A percentile compares a stretch with the other conserved stretches of the same genome.
Conservation (phyloP, 2,888 invertebrate species). For the Netelia virgata region DNA sequence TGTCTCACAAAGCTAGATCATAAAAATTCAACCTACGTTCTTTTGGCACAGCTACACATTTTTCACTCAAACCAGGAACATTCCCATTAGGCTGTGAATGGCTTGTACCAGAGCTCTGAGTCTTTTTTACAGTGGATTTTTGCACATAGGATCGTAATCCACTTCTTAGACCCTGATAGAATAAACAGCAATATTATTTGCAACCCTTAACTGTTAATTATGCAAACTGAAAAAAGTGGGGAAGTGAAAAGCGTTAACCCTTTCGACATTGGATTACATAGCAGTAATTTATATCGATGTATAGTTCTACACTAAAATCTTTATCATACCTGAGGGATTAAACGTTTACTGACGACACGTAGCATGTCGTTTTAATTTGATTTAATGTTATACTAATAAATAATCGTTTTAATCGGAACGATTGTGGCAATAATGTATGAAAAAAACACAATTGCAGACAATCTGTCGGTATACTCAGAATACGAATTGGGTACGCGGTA, state of each 20-base stretch:
- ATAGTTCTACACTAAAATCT: constrained; percentile 11
- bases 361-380: constrained; percentile 63
- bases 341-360: constrained; percentile 46
- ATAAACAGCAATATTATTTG: constrained; percentile 13
- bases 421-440: not conserved
- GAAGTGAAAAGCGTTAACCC: constrained; percentile 23
- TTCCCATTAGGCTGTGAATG: constrained; percentile 80
- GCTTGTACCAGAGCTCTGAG: constrained; percentile 3
- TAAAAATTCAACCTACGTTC: constrained; percentile 74
- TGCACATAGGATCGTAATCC: constrained; percentile 53
- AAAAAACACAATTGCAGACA: not conserved
- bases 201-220: constrained; percentile 2
- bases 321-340: constrained; percentile 66
- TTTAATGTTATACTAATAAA: constrained; percentile 13
- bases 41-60: constrained; percentile 78
- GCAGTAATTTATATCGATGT: constrained; percentile 12
- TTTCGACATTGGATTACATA: constrained; percentile 34
- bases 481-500: not conserved
- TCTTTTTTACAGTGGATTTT: not conserved
- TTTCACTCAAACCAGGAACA: constrained; percentile 89
- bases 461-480: not conserved
- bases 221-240: not conserved
- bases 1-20: not conserved
- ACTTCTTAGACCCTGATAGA: constrained; percentile 46
- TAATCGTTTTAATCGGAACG: not conserved